Evolutionary conservation across 2,113 vertebrate species (phyloP).

Genomic region (Rissa tridactyla): DNA sequence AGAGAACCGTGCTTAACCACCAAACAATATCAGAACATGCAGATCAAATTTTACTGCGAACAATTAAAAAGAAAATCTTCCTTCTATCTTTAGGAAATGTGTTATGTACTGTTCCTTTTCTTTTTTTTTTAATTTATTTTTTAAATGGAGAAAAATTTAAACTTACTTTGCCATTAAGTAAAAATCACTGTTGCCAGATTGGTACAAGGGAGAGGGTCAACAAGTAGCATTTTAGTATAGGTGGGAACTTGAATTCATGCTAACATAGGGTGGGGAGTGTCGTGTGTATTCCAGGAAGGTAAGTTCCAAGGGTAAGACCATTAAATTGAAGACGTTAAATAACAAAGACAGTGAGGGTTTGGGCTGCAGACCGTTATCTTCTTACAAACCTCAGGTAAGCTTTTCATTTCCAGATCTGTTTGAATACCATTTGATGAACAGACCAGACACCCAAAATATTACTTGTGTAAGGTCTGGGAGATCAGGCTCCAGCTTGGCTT

Average conservation of each 20-base stretch:
- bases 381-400: constrained; percentile 38
- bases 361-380: constrained; percentile 76
- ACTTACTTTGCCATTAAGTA: constrained; percentile 43
- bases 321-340: constrained; percentile 70
- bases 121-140: background rate
- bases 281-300: constrained; percentile 73
- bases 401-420: background rate
- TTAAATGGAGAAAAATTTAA: background rate
- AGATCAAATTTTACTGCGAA: constrained; percentile 51
- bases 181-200: constrained; percentile 79
- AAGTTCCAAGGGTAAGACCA: constrained; percentile 76
- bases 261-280: constrained; percentile 66
- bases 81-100: constrained; percentile 37
- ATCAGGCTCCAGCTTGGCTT: background rate
- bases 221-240: constrained; percentile 81
- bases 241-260: constrained; percentile 80
- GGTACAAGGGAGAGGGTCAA: constrained; percentile 80
- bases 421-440: background rate
- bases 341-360: constrained; percentile 69
- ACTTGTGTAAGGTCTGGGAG: background rate
- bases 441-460: background rate
- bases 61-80: constrained; percentile 20
- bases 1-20: constrained; percentile 71
- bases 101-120: background rate
- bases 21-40: constrained; percentile 73